Percentiles rank a stretch among this genome's conserved stretches.
Evolutionary conservation across 2,888 invertebrate species (phyloP).

Genomic region (Patella caerulea): DNA sequence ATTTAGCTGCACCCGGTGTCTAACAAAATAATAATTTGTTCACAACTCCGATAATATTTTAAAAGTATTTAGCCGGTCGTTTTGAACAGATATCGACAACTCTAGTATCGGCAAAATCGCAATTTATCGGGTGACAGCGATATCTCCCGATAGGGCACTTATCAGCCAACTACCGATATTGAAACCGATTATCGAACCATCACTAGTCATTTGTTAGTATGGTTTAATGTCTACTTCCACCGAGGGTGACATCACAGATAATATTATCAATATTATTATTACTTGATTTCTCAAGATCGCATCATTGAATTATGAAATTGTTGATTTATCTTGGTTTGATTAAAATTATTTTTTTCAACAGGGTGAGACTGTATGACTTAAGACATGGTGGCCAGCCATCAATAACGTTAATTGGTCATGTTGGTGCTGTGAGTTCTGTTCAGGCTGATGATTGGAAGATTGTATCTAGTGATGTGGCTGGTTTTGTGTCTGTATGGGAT

Average conservation of each 20-base stretch:
- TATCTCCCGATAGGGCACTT: too few species aligned
- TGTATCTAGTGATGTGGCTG: constrained; percentile 62
- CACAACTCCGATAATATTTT: too few species aligned
- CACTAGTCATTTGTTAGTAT: not conserved
- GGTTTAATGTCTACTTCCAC: not conserved
- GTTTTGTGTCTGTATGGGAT: constrained; percentile 66
- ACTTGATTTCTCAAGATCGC: not conserved
- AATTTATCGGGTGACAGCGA: too few species aligned
- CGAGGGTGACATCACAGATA: not conserved
- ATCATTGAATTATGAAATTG: not conserved
- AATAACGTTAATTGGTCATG: constrained; percentile 51
- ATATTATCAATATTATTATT: not conserved
- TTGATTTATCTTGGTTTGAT: not conserved
- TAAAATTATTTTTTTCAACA: constrained; percentile 32
- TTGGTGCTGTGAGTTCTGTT: constrained; percentile 49
- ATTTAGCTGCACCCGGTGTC: too few species aligned
- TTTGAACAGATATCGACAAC: too few species aligned
- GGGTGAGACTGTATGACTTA: constrained; percentile 63
- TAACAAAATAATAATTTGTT: too few species aligned
- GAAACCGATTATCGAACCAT: too few species aligned
- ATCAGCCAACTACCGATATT: too few species aligned
- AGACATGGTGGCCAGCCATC: constrained; percentile 31
- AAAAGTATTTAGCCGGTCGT: too few species aligned
- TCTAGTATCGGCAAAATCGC: too few species aligned
- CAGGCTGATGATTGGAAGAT: constrained; percentile 70